Conservation (phyloP, 1,140 invertebrate species). For the Asbolus verrucosus region DNA sequence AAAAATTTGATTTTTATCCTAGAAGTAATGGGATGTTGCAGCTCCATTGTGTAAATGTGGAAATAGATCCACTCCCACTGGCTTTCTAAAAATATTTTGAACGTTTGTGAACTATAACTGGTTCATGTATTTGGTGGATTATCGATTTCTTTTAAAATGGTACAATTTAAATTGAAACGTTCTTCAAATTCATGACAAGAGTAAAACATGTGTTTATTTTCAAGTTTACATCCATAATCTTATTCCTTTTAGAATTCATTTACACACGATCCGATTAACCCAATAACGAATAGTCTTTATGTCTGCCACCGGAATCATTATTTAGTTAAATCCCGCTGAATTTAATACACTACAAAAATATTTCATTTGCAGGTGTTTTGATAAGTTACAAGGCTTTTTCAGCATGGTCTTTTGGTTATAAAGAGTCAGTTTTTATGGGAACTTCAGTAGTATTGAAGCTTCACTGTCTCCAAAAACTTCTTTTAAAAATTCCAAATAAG, state of each 20-base stretch:
- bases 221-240: conserved; percentile 29
- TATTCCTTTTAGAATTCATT: background rate
- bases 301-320: too few species aligned
- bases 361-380: conserved; percentile 1
- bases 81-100: conserved; percentile 24
- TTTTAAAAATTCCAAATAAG: too few species aligned
- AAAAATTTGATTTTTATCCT: too few species aligned
- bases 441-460: too few species aligned
- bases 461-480: too few species aligned
- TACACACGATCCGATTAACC: conserved; percentile 28
- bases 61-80: conserved; percentile 15
- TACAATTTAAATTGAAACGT: too few species aligned
- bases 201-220: conserved; percentile 28
- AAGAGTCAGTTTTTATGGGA: background rate
- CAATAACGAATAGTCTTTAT: conserved; percentile 23
- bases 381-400: background rate
- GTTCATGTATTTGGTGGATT: background rate
- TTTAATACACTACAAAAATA: conserved; percentile 5
- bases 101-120: conserved; percentile 3
- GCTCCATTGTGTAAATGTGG: too few species aligned
- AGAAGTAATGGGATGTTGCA: too few species aligned
- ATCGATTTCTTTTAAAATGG: too few species aligned
- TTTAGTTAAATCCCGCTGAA: too few species aligned
- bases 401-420: background rate
- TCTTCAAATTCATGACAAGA: conserved; percentile 28